Percentiles rank a stretch among this genome's conserved stretches.
These are phyloP conservation scores for Leptobrachium ailaonicum DNA, from an alignment of 2,113 vertebrate genomes.

Conservation along the genomic window DNA sequence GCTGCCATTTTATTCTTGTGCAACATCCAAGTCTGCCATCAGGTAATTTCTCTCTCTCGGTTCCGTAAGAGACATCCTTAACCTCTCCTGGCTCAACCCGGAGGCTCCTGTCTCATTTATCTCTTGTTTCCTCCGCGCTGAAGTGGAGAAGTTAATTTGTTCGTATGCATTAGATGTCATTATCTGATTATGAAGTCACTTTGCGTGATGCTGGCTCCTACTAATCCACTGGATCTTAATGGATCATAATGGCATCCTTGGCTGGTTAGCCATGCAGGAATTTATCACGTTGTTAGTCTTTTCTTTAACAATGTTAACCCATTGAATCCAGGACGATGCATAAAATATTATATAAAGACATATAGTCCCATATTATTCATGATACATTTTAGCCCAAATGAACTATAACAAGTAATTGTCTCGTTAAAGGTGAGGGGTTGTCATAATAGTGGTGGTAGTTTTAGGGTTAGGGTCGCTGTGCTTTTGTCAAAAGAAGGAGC, in stretches of 20 bases:
- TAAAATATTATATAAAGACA: too few relatives aligned
- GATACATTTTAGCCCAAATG: too few relatives aligned
- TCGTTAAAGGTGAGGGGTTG: too few relatives aligned
- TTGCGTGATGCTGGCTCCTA: background rate
- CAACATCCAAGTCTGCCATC: background rate
- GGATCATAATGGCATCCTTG: conserved; percentile 5
- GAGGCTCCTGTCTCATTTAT: background rate
- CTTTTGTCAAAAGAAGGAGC: too few relatives aligned
- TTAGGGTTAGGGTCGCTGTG: too few relatives aligned
- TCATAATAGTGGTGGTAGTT: too few relatives aligned
- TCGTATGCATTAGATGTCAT: background rate
- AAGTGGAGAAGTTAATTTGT: background rate
- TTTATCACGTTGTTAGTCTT: background rate
- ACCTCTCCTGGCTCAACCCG: background rate
- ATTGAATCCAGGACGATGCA: too few relatives aligned
- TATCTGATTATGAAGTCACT: conserved; percentile 8
- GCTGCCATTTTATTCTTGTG: background rate
- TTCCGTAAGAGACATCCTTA: background rate
- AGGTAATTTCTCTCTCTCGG: conserved; percentile 15
- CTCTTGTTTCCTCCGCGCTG: background rate
- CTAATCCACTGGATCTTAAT: conserved; percentile 11
- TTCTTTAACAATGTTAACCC: too few relatives aligned
- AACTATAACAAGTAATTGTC: too few relatives aligned
- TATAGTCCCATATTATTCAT: too few relatives aligned
- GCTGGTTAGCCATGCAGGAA: too few relatives aligned